These are phyloP conservation scores for Leistus spinibarbis DNA, from an alignment of 2,888 invertebrate genomes.

Conservation along the genomic window DNA sequence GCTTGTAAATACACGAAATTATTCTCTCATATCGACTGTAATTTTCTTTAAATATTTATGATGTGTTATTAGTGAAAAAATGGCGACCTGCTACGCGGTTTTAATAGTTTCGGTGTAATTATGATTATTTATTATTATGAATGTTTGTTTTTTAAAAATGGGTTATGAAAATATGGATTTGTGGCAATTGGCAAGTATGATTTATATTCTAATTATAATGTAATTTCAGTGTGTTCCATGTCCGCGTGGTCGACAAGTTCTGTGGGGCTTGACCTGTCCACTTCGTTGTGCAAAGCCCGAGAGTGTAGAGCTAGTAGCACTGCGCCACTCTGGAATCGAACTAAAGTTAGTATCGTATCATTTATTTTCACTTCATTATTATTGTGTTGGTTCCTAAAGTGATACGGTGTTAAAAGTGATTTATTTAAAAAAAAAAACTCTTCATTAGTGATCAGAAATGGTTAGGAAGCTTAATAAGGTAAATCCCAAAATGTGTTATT, in stretches of 20 bases:
- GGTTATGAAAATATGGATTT: not conserved
- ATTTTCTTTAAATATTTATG: not conserved
- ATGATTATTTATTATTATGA: not conserved
- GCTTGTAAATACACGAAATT: not conserved
- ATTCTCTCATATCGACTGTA: not conserved
- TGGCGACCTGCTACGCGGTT: not conserved
- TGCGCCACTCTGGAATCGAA: conserved; percentile 21
- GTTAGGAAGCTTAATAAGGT: not conserved
- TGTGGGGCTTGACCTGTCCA: conserved; percentile 59
- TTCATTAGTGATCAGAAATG: not conserved
- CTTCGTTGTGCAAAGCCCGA: conserved; percentile 44
- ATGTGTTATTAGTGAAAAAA: conserved; percentile 8
- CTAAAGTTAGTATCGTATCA: conserved; percentile 1
- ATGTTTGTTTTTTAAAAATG: not conserved
- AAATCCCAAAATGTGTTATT: not conserved
- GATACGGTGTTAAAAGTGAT: too few species aligned
- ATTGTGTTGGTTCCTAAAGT: not conserved
- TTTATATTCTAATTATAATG: not conserved
- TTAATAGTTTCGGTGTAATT: conserved; percentile 14
- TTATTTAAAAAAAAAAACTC: too few species aligned
- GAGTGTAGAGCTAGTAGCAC: conserved; percentile 26
- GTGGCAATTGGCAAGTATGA: not conserved
- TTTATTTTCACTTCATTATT: not conserved
- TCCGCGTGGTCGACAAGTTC: conserved; percentile 76
- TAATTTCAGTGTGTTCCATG: conserved; percentile 53